Conservation (phyloP, 1,140 invertebrate species). For the Luehdorfia chinensis region DNA sequence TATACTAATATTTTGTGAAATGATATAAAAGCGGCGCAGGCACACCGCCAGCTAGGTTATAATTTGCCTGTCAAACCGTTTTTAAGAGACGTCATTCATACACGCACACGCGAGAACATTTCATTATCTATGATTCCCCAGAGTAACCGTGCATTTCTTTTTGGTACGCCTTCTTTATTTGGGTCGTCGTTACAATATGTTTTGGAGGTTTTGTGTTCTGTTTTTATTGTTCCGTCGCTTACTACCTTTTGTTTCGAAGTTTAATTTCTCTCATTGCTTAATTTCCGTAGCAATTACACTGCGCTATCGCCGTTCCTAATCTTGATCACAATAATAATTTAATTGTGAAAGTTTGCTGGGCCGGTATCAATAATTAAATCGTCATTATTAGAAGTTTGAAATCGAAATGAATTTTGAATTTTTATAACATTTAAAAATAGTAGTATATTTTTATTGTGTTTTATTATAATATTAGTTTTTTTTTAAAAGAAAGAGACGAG, state of each 20-base stretch:
- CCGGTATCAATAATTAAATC: slow-evolving; percentile 15
- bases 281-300: slow-evolving; percentile 14
- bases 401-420: too few species aligned
- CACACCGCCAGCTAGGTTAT: slow-evolving; percentile 28
- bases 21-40: slow-evolving; percentile 12
- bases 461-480: too few species aligned
- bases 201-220: slow-evolving; percentile 14
- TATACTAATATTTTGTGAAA: slow-evolving; percentile 8
- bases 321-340: slow-evolving; percentile 14
- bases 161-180: slow-evolving; percentile 25
- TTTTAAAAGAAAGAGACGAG: too few species aligned
- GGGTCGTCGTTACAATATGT: slow-evolving; percentile 14
- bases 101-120: slow-evolving; percentile 33
- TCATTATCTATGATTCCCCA: slow-evolving; percentile 43
- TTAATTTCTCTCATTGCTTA: slow-evolving; percentile 11
- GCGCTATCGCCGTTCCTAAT: slow-evolving; percentile 4
- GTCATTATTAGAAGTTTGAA: background rate
- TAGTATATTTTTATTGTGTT: too few species aligned
- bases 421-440: too few species aligned
- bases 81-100: slow-evolving; percentile 49
- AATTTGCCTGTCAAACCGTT: slow-evolving; percentile 59
- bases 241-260: background rate
- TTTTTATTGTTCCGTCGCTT: slow-evolving; percentile 14
- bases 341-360: slow-evolving; percentile 17
- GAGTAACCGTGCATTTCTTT: slow-evolving; percentile 33